Conservation (phyloP, 2,888 invertebrate genomes). For the Volucella inflata region DNA sequence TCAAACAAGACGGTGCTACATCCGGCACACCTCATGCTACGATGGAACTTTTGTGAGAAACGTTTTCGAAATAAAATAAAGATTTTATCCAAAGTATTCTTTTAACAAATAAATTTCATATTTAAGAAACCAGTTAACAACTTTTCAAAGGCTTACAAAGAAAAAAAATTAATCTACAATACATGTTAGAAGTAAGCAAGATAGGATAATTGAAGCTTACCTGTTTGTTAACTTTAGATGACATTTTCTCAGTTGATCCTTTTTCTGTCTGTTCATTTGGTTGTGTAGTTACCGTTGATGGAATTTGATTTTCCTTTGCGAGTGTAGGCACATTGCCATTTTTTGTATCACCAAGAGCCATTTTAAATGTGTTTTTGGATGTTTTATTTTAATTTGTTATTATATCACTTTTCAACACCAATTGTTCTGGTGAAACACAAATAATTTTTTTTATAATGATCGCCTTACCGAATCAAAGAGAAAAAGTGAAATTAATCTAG, state of each 20-base stretch:
- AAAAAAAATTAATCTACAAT: neutral
- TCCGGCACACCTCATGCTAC: no score
- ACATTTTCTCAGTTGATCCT: conserved; percentile 65
- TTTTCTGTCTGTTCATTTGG: conserved; percentile 75
- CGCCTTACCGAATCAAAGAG: no score
- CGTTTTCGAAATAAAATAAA: no score
- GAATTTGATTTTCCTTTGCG: conserved; percentile 70
- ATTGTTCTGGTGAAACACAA: neutral
- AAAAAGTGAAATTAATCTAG: no score
- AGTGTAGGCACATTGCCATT: conserved; percentile 77
- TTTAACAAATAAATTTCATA: no score
- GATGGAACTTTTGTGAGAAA: no score
- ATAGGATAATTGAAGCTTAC: conserved; percentile 25
- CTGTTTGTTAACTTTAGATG: conserved; percentile 67
- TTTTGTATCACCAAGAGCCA: conserved; percentile 79
- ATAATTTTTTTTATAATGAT: no score
- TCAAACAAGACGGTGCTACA: no score
- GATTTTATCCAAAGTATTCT: no score
- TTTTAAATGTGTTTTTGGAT: conserved; percentile 53
- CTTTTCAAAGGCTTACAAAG: neutral
- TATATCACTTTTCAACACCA: neutral
- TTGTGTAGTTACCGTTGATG: conserved; percentile 56
- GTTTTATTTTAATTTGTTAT: neutral
- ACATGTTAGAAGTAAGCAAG: neutral
- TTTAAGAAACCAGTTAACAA: neutral